Base-by-base conservation (phyloP, 2,888 invertebrate genomes). In the Ichneumon xanthorius region DNA sequence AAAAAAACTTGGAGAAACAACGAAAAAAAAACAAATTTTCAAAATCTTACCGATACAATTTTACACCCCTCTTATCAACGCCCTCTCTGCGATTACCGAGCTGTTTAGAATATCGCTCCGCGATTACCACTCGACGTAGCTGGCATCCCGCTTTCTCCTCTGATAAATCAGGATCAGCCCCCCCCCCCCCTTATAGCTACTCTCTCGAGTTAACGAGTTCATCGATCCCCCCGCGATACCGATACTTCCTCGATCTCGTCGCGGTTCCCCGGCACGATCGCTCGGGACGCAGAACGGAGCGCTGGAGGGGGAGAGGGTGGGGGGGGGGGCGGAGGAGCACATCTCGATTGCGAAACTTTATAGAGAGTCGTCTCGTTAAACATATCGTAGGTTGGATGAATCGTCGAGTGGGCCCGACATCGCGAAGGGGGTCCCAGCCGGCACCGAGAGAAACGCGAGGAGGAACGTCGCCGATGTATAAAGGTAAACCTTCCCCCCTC, bases 361-460 rank as follows among this genome's bases (percentile, higher is more conserved):
- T 76, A 65, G 63, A 76, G 63, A 50, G 77, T 40, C 40, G 45
- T 68, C 77, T 78, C 77, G 77, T 78, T 78, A 78, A 67, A 68
- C 67, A 78, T 78, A 78, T 68, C 77, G 67, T 78, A 78, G 68
- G 68, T 26, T 55, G 77, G 68, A 78, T 55, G 77, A 55, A 78
- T 78, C 55, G 67, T 37, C 68, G 30, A 68, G 55, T 55, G 53
- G 67, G 16, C 40, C 40, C 55, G 14, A 22, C 63, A 37, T 22
- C 55, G 67, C 55, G 37, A 26, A 48, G 67, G 77, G 50, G 50
- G 53, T 73, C 22, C 26, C 37, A 4, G 61, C 58, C 58, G 45
- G 73, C 6, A 58, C 45, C 61, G 67, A 68, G 67, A 78, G 67
- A 40, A 67, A 77, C 77, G 53, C 40, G 53, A 76, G 26, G 53